Conservation (phyloP, 2,888 invertebrate genomes). For the Morpho deidamia region DNA sequence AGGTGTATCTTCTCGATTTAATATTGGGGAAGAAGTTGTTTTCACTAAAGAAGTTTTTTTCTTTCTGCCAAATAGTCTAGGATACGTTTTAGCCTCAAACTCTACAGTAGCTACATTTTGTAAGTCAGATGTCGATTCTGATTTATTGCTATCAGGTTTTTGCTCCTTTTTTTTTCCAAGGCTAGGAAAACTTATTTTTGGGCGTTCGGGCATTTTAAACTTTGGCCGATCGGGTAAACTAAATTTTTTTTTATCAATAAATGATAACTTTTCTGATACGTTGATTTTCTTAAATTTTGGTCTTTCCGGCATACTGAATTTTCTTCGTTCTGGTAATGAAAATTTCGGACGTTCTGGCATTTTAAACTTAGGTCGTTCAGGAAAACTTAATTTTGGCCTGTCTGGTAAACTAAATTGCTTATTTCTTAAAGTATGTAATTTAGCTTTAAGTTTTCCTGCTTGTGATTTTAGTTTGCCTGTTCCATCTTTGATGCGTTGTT, state of each 20-base stretch:
- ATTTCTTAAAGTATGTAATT: conserved; percentile 80
- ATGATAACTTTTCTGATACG: conserved; percentile 72
- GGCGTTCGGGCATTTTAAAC: conserved; percentile 78
- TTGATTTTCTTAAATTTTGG: conserved; percentile 72
- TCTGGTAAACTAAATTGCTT: conserved; percentile 80
- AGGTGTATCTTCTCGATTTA: conserved; percentile 77
- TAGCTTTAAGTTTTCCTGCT: conserved; percentile 84
- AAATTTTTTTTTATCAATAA: conserved; percentile 80
- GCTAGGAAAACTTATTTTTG: conserved; percentile 81
- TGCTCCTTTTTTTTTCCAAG: conserved; percentile 73
- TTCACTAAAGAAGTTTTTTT: conserved; percentile 63
- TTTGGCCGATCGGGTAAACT: conserved; percentile 80
- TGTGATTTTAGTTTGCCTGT: conserved; percentile 84
- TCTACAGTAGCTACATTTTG: conserved; percentile 79
- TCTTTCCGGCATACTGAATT: conserved; percentile 81
- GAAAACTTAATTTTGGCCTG: conserved; percentile 75
- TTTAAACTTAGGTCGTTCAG: conserved; percentile 77
- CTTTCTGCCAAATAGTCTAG: conserved; percentile 81
- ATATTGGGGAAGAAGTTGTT: conserved; percentile 73
- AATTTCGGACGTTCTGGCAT: conserved; percentile 80
- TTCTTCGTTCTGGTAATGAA: conserved; percentile 77
- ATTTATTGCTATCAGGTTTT: conserved; percentile 52
- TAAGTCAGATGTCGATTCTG: conserved; percentile 53
- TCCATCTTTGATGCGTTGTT: conserved; percentile 82
- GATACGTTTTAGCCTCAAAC: conserved; percentile 87